phyloP scores from a whole-genome alignment of 2,888 invertebrate species.

The Amphimallon solstitiale region DNA sequence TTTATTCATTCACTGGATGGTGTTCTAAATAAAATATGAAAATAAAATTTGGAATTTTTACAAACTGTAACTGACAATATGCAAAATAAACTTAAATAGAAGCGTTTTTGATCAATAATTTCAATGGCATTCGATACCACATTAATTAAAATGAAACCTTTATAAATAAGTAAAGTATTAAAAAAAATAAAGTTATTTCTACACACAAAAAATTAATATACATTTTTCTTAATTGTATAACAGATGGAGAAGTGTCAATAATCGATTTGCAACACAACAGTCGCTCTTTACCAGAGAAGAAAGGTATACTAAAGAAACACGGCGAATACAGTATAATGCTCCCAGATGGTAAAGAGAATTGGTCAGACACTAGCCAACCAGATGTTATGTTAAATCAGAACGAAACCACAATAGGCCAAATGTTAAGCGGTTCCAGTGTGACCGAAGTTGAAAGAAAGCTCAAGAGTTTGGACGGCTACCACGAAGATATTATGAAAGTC shows the following conservation, averaged over 20 bases:
- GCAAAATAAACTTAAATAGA: too few species aligned
- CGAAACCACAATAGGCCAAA: constrained; percentile 73
- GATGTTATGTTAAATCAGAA: constrained; percentile 57
- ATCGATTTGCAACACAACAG: constrained; percentile 83
- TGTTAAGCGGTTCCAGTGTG: constrained; percentile 67
- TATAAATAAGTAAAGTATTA: too few species aligned
- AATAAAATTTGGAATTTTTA: too few species aligned
- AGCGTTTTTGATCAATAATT: too few species aligned
- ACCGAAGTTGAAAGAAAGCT: constrained; percentile 86
- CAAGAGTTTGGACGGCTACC: constrained; percentile 89
- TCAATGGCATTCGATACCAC: too few species aligned
- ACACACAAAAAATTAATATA: too few species aligned
- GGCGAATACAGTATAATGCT: constrained; percentile 77
- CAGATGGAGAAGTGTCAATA: constrained; percentile 83
- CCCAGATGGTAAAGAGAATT: constrained; percentile 77
- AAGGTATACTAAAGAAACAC: constrained; percentile 90
- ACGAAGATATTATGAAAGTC: constrained; percentile 92
- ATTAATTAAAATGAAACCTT: too few species aligned
- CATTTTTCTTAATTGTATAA: constrained; percentile 5
- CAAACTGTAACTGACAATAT: too few species aligned
- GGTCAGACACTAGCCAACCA: constrained; percentile 77
- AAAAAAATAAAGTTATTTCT: too few species aligned
- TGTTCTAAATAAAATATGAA: too few species aligned
- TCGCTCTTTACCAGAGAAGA: constrained; percentile 84
- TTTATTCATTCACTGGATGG: too few species aligned